Conservation (phyloP, 1,140 invertebrate species). For the Bombus haemorrhoidalis region DNA sequence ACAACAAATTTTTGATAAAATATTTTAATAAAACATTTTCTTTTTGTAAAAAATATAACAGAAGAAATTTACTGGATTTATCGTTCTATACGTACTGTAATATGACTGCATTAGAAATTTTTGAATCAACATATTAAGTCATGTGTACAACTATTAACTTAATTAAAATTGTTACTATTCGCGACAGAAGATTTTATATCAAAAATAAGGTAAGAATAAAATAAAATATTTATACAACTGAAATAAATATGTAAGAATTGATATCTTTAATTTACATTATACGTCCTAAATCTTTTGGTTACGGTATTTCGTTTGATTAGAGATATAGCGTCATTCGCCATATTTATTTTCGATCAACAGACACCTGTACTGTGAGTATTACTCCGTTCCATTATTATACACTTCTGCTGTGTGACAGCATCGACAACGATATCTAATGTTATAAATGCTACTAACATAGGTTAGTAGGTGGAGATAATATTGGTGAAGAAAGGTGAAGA, state of each 20-base stretch:
- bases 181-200: neutral
- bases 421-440: neutral
- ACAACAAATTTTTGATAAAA: neutral
- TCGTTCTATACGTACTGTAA: neutral
- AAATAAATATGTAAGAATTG: neutral
- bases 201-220: neutral
- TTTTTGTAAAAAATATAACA: neutral
- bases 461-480: neutral
- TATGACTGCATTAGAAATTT: conserved; percentile 2
- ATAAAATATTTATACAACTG: neutral
- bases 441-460: neutral
- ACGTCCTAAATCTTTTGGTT: neutral
- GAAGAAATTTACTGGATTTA: neutral
- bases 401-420: conserved; percentile 30
- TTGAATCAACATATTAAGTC: conserved; percentile 5
- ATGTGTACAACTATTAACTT: neutral
- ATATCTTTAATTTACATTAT: neutral
- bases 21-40: neutral
- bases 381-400: neutral
- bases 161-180: neutral
- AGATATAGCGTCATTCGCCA: conserved; percentile 63
- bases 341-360: conserved; percentile 61
- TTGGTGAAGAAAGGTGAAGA: conserved; percentile 26
- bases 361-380: conserved; percentile 58
- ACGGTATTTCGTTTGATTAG: conserved; percentile 29